A percentile compares a stretch with the other conserved stretches of the same genome.
Evolutionary conservation across 1,140 invertebrate genomes (phyloP).

Genomic region (Magallana gigas): DNA sequence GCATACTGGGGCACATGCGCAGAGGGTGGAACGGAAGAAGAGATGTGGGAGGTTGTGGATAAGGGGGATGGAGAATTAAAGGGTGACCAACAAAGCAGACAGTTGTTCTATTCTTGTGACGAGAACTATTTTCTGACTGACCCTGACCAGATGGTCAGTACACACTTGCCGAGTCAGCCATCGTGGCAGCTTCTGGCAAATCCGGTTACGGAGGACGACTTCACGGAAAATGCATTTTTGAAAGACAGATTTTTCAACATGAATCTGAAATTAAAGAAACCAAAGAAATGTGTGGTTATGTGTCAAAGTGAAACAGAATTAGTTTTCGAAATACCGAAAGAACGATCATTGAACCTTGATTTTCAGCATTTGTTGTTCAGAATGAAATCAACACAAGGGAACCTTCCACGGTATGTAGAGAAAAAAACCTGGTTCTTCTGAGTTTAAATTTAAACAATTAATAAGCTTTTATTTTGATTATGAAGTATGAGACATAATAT

Average conservation of each 20-base stretch:
- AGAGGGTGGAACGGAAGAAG: conserved; percentile 56
- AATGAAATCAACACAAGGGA: conserved; percentile 52
- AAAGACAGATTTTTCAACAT: conserved; percentile 72
- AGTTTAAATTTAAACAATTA: too few relatives aligned
- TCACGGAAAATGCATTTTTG: conserved; percentile 70
- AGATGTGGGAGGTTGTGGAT: conserved; percentile 48
- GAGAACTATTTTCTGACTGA: conserved; percentile 81
- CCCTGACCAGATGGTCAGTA: conserved; percentile 80
- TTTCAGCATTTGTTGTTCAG: conserved; percentile 70
- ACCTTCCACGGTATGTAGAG: conserved; percentile 50
- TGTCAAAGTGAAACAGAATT: conserved; percentile 63
- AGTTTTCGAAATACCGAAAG: conserved; percentile 60
- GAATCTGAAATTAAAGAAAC: conserved; percentile 61
- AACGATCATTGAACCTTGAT: conserved; percentile 58
- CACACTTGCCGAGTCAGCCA: conserved; percentile 80
- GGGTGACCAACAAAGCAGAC: conserved; percentile 53
- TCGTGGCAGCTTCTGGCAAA: conserved; percentile 68
- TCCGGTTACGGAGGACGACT: conserved; percentile 62
- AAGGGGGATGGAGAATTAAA: conserved; percentile 56
- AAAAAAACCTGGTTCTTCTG: too few relatives aligned
- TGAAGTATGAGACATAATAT: too few relatives aligned
- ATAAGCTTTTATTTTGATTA: too few relatives aligned
- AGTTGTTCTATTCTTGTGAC: conserved; percentile 73
- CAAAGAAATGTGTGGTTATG: conserved; percentile 60
- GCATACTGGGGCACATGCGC: conserved; percentile 74